Evolutionary conservation across 2,888 invertebrate species (phyloP).

Genomic region (Volucella zonaria): DNA sequence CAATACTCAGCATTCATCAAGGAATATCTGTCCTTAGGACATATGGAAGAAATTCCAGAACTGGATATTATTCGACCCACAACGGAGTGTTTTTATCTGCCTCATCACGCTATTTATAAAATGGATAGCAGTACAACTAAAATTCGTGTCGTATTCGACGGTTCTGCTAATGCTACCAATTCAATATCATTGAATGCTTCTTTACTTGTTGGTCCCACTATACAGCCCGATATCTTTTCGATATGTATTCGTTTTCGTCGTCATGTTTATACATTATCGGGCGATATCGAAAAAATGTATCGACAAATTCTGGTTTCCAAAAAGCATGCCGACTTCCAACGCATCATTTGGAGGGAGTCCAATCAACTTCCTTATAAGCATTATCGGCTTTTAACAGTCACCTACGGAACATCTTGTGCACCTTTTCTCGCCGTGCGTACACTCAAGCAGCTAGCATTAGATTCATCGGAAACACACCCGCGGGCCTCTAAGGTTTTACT

Average conservation of each 20-base stretch:
- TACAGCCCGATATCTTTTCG: conserved; percentile 1
- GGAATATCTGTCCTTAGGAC: conserved; percentile 10
- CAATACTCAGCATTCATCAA: background rate
- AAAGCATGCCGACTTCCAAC: conserved; percentile 53
- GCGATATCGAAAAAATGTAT: conserved; percentile 13
- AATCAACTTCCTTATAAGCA: conserved; percentile 28
- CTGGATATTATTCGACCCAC: no score
- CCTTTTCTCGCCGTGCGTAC: conserved; percentile 61
- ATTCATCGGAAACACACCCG: conserved; percentile 46
- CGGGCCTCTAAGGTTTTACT: conserved; percentile 39
- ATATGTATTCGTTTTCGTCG: background rate
- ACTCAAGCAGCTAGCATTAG: conserved; percentile 49
- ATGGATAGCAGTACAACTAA: no score
- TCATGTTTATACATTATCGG: conserved; percentile 1
- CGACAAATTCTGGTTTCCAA: conserved; percentile 54
- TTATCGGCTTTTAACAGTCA: conserved; percentile 58
- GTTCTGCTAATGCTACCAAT: conserved; percentile 1
- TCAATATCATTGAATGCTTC: no score
- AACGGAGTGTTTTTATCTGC: background rate
- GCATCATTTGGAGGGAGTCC: conserved; percentile 62
- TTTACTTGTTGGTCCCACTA: background rate
- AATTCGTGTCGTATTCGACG: background rate
- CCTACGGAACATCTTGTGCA: conserved; percentile 58
- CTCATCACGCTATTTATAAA: background rate
- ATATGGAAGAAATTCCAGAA: background rate